Conservation (phyloP, 2,113 vertebrate genomes). For the Plecturocebus donacophilus region DNA sequence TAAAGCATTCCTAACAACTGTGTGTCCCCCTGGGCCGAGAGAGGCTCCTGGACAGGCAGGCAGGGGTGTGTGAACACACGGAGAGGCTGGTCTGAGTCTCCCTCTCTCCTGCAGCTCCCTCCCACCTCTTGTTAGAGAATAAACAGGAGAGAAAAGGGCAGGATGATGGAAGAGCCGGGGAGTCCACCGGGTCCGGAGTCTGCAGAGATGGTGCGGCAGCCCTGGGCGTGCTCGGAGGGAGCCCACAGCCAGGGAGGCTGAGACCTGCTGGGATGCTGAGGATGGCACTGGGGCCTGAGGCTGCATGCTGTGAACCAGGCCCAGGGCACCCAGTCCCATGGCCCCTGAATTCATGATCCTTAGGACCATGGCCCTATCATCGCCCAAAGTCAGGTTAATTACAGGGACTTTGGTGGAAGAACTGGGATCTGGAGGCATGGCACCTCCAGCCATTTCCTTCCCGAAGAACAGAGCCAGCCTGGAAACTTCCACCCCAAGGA, state of each 20-base stretch:
- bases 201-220: rapidly evolving
- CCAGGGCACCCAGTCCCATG: rapidly evolving
- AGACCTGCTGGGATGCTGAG: rapidly evolving
- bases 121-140: neutral
- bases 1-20: neutral
- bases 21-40: neutral
- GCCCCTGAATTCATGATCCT: rapidly evolving
- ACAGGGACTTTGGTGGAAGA: neutral
- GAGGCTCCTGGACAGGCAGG: neutral
- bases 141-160: neutral
- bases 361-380: rapidly evolving
- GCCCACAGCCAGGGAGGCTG: neutral
- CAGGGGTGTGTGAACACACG: rapidly evolving
- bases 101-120: rapidly evolving
- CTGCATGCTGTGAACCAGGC: neutral
- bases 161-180: neutral
- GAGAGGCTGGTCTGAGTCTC: rapidly evolving
- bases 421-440: too few relatives aligned
- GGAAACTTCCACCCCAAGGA: neutral
- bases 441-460: neutral
- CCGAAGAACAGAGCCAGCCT: neutral
- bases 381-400: rapidly evolving
- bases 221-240: rapidly evolving
- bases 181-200: neutral
- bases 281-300: neutral